phyloP scores from a whole-genome alignment of 2,113 vertebrate species.

The Numida meleagris region DNA sequence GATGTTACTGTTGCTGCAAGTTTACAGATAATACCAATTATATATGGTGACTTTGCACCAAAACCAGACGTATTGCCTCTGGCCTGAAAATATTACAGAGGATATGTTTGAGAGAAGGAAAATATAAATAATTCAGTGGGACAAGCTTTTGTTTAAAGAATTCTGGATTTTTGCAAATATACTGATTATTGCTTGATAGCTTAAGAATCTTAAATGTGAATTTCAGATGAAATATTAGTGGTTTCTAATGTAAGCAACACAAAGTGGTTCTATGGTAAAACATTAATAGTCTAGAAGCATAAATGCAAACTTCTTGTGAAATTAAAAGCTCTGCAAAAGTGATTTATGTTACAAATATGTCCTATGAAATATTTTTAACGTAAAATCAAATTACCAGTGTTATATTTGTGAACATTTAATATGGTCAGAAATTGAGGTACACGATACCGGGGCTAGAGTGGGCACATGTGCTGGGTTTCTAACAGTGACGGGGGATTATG shows the following conservation, averaged over 20 bases:
- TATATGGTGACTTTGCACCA: not conserved
- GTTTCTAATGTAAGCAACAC: not conserved
- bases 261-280: not conserved
- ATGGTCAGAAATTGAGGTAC: not conserved
- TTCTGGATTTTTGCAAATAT: not conserved
- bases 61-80: not conserved
- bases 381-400: not conserved
- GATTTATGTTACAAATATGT: not conserved
- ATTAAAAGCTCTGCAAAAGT: not conserved
- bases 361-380: not conserved
- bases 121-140: not conserved
- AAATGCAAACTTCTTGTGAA: slow-evolving; percentile 20
- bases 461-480: not conserved
- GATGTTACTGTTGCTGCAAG: not conserved
- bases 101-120: not conserved
- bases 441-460: fast-evolving
- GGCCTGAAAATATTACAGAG: not conserved
- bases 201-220: not conserved
- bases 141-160: not conserved
- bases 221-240: not conserved
- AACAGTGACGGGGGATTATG: not conserved
- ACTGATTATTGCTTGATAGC: not conserved
- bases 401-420: not conserved
- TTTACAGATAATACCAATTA: not conserved
- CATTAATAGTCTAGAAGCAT: not conserved